Base-by-base conservation (phyloP, 2,113 vertebrate species). In the Herpetotheres cachinnans region DNA sequence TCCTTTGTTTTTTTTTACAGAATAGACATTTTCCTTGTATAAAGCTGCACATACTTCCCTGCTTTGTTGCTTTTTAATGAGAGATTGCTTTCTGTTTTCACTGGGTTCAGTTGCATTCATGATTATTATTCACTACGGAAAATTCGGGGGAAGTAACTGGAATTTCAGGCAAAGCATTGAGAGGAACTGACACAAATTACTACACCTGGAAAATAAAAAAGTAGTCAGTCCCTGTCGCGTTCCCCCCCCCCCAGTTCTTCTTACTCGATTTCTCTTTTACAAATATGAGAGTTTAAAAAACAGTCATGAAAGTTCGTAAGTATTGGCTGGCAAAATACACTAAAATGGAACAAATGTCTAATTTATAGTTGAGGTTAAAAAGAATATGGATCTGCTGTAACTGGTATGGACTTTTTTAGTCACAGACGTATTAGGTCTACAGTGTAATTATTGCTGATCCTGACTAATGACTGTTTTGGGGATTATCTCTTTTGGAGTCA, bases 401-500 rank as follows among this genome's bases (percentile, higher is more conserved):
- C 24, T 82, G 54, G 52, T 63, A 46, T 71, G 40, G 94, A 91
- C 82, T 85, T 79, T 40, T 63, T 78, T 69, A 93, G 93, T 91
- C 70, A 65, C 52, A 84, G 98, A 98, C 32, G 82, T 97, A 96
- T 98, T 98, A 98, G 97, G 96, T 98, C 98, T 98, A 94, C 97
- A 98, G 98, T 98, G 98, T 98, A 98, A 99, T 99, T 99, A 98
- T 98, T 98, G 98, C 98, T 98, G 98, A 99, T 99, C 98, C 98
- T 98, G 98, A 98, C 98, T 99, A 98, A 99, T 98, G 98, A 98
- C 98, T 98, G 98, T 98, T 98, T 98, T 91, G 95, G 98, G 94
- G 99, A 99, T 99, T 99, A 99, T 98, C 98, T 98, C 87, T 96
- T 96, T 84, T 98, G 98, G 98, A 98, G 98, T 98, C 98, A 97